Evolutionary conservation across 1,140 invertebrate species (phyloP).

Genomic region (Hormaphis cornu): DNA sequence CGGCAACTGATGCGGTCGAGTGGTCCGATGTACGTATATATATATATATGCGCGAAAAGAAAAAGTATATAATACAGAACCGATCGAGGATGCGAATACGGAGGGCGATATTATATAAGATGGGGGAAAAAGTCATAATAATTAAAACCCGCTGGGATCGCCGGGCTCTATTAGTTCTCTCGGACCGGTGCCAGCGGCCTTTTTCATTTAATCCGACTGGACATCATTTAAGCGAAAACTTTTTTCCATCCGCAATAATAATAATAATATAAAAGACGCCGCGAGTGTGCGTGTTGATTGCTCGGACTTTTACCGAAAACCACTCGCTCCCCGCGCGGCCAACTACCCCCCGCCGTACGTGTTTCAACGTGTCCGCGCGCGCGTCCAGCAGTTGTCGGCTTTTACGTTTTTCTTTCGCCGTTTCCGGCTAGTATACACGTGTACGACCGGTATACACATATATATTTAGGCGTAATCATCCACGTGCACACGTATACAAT

Average conservation of each 20-base stretch:
- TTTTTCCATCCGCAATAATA: constrained; percentile 29
- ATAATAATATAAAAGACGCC: too few relatives aligned
- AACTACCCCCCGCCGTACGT: not conserved
- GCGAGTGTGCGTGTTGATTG: constrained; percentile 14
- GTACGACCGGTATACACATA: not conserved
- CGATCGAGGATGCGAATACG: not conserved
- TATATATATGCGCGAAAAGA: too few relatives aligned
- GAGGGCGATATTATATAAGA: not conserved
- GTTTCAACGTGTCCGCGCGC: not conserved
- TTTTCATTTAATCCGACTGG: constrained; percentile 32
- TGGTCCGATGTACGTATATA: not conserved
- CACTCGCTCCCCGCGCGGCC: not conserved
- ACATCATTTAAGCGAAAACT: constrained; percentile 31
- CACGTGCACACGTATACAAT: constrained; percentile 2
- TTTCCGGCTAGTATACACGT: not conserved
- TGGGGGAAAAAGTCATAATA: constrained; percentile 18
- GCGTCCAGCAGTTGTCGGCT: not conserved
- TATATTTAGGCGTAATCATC: constrained; percentile 26
- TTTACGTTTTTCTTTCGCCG: not conserved
- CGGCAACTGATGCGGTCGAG: not conserved
- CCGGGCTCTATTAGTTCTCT: constrained; percentile 29
- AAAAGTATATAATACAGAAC: too few relatives aligned
- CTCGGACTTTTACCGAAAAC: constrained; percentile 31
- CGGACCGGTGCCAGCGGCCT: constrained; percentile 27
- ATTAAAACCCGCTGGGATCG: constrained; percentile 30